Conservation (phyloP, 2,113 vertebrate species). For the Panthera leo region DNA sequence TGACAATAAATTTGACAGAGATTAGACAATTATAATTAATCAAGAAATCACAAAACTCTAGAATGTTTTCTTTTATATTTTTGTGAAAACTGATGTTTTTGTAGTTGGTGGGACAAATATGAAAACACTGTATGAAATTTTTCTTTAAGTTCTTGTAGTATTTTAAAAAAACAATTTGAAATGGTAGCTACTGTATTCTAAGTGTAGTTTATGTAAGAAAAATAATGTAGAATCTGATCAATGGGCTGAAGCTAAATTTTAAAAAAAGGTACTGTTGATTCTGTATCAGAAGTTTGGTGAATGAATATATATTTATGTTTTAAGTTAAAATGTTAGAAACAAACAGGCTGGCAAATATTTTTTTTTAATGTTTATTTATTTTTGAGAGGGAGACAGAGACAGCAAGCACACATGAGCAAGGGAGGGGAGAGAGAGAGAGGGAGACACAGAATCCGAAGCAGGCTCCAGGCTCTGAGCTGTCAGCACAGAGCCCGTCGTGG, state of each 20-base stretch:
- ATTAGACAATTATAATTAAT: not conserved
- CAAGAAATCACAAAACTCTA: not conserved
- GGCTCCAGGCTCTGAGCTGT: too few relatives aligned
- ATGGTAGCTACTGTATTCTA: not conserved
- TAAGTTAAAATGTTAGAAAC: constrained; percentile 24
- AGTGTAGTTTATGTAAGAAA: not conserved
- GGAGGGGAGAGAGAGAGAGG: too few relatives aligned
- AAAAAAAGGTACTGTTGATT: not conserved
- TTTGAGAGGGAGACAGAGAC: too few relatives aligned
- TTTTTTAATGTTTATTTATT: too few relatives aligned
- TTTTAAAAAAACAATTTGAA: not conserved
- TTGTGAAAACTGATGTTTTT: not conserved
- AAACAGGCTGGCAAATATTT: not conserved
- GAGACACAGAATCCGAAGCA: too few relatives aligned
- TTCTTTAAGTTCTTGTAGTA: not conserved
- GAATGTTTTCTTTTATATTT: not conserved
- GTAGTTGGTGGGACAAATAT: not conserved
- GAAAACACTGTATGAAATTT: not conserved
- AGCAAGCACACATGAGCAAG: too few relatives aligned
- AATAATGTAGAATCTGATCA: not conserved
- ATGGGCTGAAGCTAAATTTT: not conserved
- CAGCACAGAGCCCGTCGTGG: too few relatives aligned
- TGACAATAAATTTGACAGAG: not conserved
- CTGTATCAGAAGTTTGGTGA: not conserved
- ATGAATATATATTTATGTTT: not conserved